A percentile compares a stretch with the other conserved stretches of the same genome.
These are phyloP conservation scores for Cuniculus paca DNA, from an alignment of 2,797 vertebrate genomes.

Conservation along the genomic window DNA sequence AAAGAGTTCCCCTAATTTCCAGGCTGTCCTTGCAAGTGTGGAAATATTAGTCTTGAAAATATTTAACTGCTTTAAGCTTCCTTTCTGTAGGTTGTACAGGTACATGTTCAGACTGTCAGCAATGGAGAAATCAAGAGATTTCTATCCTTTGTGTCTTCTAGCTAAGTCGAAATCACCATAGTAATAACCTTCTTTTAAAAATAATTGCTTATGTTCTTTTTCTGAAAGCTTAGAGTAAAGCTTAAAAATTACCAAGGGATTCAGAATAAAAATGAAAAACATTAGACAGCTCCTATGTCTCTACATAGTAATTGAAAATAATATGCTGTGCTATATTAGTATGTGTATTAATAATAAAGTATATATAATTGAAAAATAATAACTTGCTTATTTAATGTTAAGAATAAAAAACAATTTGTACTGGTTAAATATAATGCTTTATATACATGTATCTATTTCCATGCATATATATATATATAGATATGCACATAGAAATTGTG, in stretches of 20 bases:
- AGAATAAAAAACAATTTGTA: neutral
- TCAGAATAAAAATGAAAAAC: constrained; percentile 40
- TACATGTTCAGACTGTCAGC: neutral
- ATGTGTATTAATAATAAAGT: neutral
- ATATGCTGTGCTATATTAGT: neutral
- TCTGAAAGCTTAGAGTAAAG: neutral
- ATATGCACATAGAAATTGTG: neutral
- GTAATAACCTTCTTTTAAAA: neutral
- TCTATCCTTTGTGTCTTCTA: neutral
- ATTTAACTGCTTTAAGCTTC: neutral
- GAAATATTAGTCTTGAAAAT: neutral
- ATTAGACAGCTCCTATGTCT: neutral
- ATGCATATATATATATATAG: neutral
- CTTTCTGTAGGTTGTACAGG: neutral
- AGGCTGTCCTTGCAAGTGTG: neutral
- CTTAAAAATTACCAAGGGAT: neutral
- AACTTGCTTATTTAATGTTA: constrained; percentile 14
- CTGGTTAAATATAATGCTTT: neutral
- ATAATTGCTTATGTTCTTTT: neutral
- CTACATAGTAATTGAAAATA: constrained; percentile 1
- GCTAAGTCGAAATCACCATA: neutral
- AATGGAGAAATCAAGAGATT: neutral
- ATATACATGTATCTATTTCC: no score
- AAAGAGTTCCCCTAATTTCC: neutral
- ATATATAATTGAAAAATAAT: neutral